phyloP scores from a whole-genome alignment of 2,888 invertebrate species.

The Leucoma salicis region DNA sequence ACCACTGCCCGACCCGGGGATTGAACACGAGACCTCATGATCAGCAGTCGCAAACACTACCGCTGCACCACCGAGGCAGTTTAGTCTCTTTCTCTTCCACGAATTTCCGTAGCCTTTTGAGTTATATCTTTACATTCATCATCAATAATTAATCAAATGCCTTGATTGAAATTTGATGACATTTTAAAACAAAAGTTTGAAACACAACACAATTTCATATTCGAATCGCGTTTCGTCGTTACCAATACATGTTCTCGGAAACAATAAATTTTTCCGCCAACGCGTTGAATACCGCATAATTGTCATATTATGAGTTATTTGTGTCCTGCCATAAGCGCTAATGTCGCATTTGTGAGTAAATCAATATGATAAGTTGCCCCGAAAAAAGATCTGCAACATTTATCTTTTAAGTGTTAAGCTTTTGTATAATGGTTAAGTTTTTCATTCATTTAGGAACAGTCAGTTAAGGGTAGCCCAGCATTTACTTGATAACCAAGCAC shows the following conservation, averaged over 20 bases:
- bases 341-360: constrained; percentile 54
- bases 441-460: background rate
- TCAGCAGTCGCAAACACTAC: no score
- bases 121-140: no score
- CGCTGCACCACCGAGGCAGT: no score
- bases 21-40: no score
- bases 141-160: no score
- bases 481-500: no score
- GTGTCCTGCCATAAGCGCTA: constrained; percentile 47
- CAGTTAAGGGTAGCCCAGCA: no score
- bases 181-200: no score
- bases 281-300: constrained; percentile 56
- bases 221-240: constrained; percentile 10
- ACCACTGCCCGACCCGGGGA: no score
- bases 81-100: no score
- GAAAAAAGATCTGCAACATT: constrained; percentile 10
- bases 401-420: background rate
- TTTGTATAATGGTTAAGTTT: background rate
- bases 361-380: constrained; percentile 35
- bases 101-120: no score
- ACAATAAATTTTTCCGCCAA: constrained; percentile 62
- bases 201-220: constrained; percentile 5
- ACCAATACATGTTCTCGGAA: constrained; percentile 58
- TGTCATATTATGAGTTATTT: constrained; percentile 69
- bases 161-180: no score